phyloP scores from a whole-genome alignment of 1,140 invertebrate species.

The Drosophila sturtevanti region DNA sequence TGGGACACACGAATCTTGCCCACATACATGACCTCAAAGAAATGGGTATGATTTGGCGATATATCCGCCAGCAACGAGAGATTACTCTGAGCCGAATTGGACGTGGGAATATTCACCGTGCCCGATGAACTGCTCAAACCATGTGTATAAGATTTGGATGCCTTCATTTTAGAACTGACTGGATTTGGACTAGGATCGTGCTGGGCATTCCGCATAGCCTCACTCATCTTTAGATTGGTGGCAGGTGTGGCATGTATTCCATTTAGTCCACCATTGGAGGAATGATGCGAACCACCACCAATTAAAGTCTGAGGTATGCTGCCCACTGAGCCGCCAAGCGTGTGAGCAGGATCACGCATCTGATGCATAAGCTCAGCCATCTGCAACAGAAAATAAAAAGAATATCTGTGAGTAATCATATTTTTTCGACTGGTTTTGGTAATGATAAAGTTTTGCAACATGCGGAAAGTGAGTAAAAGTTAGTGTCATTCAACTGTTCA shows the following conservation, averaged over 20 bases:
- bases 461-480: slow-evolving; percentile 34
- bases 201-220: slow-evolving; percentile 73
- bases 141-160: slow-evolving; percentile 81
- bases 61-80: slow-evolving; percentile 89
- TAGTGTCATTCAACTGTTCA: slow-evolving; percentile 3
- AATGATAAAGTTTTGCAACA: slow-evolving; percentile 18
- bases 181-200: slow-evolving; percentile 81
- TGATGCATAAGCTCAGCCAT: slow-evolving; percentile 83
- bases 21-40: slow-evolving; percentile 94
- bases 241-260: slow-evolving; percentile 77
- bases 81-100: slow-evolving; percentile 77
- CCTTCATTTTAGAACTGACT: slow-evolving; percentile 76
- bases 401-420: slow-evolving; percentile 16
- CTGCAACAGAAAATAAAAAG: slow-evolving; percentile 36
- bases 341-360: slow-evolving; percentile 81
- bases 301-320: slow-evolving; percentile 80
- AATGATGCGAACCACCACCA: slow-evolving; percentile 39
- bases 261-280: slow-evolving; percentile 54
- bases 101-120: slow-evolving; percentile 79
- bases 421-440: neutral
- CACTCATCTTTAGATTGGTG: slow-evolving; percentile 77
- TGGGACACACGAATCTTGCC: slow-evolving; percentile 94
- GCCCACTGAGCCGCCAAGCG: slow-evolving; percentile 79
- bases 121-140: slow-evolving; percentile 79
- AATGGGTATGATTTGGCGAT: slow-evolving; percentile 92